Evolutionary conservation across 1,140 invertebrate species (phyloP).

Genomic region (Sitodiplosis mosellana): DNA sequence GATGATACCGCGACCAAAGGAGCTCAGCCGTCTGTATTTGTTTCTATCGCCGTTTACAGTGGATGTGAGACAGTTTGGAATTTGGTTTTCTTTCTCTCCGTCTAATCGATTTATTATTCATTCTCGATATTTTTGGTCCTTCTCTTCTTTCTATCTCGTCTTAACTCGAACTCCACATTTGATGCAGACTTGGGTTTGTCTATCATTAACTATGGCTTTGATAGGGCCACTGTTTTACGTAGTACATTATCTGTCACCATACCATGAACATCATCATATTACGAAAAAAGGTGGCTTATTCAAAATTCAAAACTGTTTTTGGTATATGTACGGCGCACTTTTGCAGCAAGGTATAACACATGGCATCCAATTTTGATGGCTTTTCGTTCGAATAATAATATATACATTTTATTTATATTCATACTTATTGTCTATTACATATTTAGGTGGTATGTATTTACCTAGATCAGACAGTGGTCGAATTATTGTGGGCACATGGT

Average conservation of each 20-base stretch:
- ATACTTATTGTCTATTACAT: background rate
- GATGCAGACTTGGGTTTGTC: conserved; percentile 61
- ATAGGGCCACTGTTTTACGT: conserved; percentile 63
- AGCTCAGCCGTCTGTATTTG: conserved; percentile 56
- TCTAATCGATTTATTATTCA: too few relatives aligned
- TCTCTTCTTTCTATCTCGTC: too few relatives aligned
- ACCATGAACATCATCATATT: conserved; percentile 39
- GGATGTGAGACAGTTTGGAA: conserved; percentile 43
- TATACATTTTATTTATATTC: background rate
- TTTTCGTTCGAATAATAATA: background rate
- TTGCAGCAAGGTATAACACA: conserved; percentile 61
- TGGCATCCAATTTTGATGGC: background rate
- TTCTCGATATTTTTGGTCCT: too few relatives aligned
- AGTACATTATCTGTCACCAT: conserved; percentile 52
- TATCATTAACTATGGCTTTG: conserved; percentile 46
- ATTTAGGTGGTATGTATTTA: conserved; percentile 62
- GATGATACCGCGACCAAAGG: conserved; percentile 50
- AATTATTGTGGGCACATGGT: conserved; percentile 78
- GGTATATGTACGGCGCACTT: conserved; percentile 80
- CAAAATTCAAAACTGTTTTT: conserved; percentile 57
- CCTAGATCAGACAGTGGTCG: conserved; percentile 71
- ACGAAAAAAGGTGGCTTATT: conserved; percentile 38
- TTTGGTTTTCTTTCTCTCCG: too few relatives aligned
- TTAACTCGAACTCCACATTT: conserved; percentile 5
- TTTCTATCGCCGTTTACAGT: conserved; percentile 71